Percentiles rank a stretch among this genome's conserved stretches.
Evolutionary conservation across 2,113 vertebrate genomes (phyloP).

Genomic region (Anhinga rufa): DNA sequence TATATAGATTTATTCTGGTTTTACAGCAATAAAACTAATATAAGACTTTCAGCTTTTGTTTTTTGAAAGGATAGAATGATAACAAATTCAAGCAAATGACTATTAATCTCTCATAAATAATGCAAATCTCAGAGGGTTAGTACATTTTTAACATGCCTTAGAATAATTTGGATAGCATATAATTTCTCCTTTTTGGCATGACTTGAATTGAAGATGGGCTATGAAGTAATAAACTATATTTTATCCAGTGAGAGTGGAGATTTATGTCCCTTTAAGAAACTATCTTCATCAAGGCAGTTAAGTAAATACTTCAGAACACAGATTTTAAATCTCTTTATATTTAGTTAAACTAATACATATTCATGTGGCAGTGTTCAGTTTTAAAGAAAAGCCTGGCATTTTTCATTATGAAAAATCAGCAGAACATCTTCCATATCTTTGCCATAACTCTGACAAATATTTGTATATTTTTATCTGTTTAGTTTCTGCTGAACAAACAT

Average conservation of each 20-base stretch:
- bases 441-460: not conserved
- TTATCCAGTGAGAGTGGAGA: not conserved
- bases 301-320: not conserved
- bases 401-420: not conserved
- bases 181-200: not conserved
- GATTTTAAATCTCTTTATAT: not conserved
- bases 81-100: not conserved
- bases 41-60: not conserved
- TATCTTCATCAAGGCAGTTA: not conserved
- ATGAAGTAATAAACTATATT: not conserved
- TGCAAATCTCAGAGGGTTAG: not conserved
- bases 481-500: not conserved
- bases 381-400: not conserved
- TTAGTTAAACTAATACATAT: not conserved
- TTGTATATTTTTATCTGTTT: not conserved
- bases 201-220: not conserved
- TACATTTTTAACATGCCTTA: not conserved
- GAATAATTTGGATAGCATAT: not conserved
- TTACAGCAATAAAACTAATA: not conserved
- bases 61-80: not conserved
- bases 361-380: not conserved
- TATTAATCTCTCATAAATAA: constrained; percentile 4
- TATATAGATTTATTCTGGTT: not conserved
- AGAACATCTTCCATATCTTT: not conserved
- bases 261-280: not conserved